Percentiles rank a stretch among this genome's conserved stretches.
phyloP scores from a whole-genome alignment of 2,113 vertebrate genomes.

The Sphaerodactylus townsendi region DNA sequence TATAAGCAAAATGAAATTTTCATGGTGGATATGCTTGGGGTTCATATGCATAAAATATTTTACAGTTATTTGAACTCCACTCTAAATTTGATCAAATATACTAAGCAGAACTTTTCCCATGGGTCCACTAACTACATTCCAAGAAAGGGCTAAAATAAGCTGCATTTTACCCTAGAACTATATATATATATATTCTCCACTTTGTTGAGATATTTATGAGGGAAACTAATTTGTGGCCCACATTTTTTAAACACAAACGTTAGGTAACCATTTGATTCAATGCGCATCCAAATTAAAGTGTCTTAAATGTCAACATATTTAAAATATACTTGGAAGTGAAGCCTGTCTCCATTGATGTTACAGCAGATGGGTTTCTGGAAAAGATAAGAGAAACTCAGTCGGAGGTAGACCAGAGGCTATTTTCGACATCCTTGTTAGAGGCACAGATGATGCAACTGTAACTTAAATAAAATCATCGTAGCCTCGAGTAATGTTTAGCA shows the following conservation, averaged over 20 bases:
- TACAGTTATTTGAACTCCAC: not conserved
- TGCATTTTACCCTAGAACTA: not conserved
- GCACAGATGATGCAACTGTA: constrained; percentile 63
- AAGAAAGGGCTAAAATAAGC: not conserved
- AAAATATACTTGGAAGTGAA: constrained; percentile 43
- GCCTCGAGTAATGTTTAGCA: constrained; percentile 56
- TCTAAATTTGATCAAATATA: not conserved
- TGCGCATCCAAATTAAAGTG: not conserved
- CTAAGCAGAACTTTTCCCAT: not conserved
- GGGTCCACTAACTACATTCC: not conserved
- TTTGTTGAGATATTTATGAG: constrained; percentile 24
- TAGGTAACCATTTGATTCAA: constrained; percentile 28
- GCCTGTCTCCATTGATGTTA: constrained; percentile 49
- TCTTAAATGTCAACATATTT: constrained; percentile 40
- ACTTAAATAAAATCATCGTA: constrained; percentile 60
- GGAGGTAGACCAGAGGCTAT: constrained; percentile 63
- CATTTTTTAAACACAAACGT: not conserved
- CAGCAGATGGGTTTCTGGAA: constrained; percentile 65
- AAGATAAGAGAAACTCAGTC: constrained; percentile 52
- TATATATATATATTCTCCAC: not conserved
- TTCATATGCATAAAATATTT: not conserved
- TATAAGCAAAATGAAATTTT: not conserved
- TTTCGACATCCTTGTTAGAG: constrained; percentile 61
- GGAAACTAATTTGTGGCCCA: fast-evolving
- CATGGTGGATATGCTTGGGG: not conserved